These are phyloP conservation scores for Matsumurasca onukii DNA, from an alignment of 1,140 invertebrate species.

Conservation along the genomic window DNA sequence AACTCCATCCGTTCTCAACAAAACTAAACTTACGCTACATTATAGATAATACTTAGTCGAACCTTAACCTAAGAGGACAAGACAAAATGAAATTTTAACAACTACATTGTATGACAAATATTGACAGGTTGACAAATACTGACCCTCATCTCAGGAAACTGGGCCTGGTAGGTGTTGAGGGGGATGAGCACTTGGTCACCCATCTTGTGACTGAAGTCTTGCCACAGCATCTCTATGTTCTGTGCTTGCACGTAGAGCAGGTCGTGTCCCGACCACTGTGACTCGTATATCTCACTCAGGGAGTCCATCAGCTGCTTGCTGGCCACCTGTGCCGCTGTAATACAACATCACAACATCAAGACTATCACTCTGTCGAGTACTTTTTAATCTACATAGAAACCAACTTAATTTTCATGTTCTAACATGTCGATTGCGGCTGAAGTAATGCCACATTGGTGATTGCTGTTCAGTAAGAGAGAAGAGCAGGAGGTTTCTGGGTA, in stretches of 20 bases:
- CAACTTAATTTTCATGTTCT: neutral
- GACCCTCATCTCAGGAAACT: constrained; percentile 88
- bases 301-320: constrained; percentile 91
- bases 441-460: neutral
- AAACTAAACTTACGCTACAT: too few species aligned
- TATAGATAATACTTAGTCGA: too few species aligned
- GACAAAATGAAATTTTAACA: too few species aligned
- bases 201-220: constrained; percentile 92
- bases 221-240: constrained; percentile 90
- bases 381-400: neutral
- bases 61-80: too few species aligned
- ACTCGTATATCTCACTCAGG: constrained; percentile 90
- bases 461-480: neutral
- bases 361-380: neutral
- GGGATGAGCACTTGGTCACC: constrained; percentile 92
- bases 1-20: too few species aligned
- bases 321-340: constrained; percentile 84
- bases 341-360: neutral
- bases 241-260: constrained; percentile 83
- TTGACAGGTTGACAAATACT: too few species aligned
- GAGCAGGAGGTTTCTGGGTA: too few species aligned
- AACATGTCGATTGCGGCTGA: neutral
- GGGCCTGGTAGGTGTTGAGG: constrained; percentile 89
- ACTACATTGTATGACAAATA: too few species aligned
- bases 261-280: constrained; percentile 91